phyloP scores from a whole-genome alignment of 2,888 invertebrate genomes.

The Lepidochitona cinerea region DNA sequence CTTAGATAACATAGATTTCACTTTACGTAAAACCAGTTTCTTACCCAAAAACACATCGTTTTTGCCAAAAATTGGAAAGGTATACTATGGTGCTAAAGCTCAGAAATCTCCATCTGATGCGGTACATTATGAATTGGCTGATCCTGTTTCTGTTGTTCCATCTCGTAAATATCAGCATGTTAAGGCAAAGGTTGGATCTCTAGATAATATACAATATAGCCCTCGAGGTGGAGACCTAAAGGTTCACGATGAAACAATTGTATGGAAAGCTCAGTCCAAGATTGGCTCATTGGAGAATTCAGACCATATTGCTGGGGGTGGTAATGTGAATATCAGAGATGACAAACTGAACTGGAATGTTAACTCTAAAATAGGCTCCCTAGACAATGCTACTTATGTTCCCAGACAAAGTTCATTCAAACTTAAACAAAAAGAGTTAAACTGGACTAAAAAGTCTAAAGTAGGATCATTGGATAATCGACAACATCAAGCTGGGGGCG shows the following conservation, averaged over 20 bases:
- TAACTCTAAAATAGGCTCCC: slow-evolving; percentile 2
- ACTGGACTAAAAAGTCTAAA: slow-evolving; percentile 14
- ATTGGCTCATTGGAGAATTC: slow-evolving; percentile 12
- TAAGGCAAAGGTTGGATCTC: slow-evolving; percentile 2
- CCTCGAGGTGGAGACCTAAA: slow-evolving; percentile 1
- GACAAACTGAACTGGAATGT: slow-evolving; percentile 6
- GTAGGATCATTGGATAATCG: slow-evolving; percentile 12
- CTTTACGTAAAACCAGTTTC: neutral
- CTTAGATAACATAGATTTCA: slow-evolving; percentile 4
- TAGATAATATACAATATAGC: neutral
- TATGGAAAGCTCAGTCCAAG: neutral
- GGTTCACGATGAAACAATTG: neutral
- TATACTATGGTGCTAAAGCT: neutral
- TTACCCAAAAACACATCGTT: neutral
- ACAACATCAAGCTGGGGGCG: slow-evolving; percentile 8
- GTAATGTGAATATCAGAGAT: slow-evolving; percentile 4
- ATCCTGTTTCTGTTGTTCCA: neutral
- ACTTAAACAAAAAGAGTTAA: neutral
- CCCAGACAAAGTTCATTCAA: neutral
- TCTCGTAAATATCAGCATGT: neutral
- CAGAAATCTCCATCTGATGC: neutral
- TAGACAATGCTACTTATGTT: slow-evolving; percentile 1
- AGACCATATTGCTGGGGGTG: slow-evolving; percentile 9
- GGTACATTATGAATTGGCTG: neutral
- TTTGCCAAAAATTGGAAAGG: neutral